phyloP scores from a whole-genome alignment of 2,113 vertebrate genomes.

The Nothobranchius furzeri region DNA sequence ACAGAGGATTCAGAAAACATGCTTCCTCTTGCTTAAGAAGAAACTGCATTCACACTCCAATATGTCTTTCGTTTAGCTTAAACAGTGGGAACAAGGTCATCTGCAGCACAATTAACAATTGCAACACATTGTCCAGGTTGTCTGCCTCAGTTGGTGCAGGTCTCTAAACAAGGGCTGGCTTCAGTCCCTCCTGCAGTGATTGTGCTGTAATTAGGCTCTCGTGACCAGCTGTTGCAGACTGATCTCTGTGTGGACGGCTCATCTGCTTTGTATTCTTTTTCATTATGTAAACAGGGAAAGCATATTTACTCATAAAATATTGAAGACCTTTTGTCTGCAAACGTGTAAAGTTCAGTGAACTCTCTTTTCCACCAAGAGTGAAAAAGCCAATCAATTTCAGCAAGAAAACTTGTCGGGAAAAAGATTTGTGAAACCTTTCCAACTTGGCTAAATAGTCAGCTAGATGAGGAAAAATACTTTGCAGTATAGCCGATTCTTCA shows the following conservation, averaged over 20 bases:
- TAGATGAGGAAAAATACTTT: not conserved
- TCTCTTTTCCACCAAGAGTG: conserved; percentile 1
- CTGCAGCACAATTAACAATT: conserved; percentile 4
- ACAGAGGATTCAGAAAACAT: conserved; percentile 4
- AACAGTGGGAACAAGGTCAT: conserved; percentile 24
- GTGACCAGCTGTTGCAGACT: conserved; percentile 59
- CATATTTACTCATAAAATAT: conserved; percentile 42
- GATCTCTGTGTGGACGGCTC: conserved; percentile 45
- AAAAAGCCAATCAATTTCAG: conserved; percentile 13
- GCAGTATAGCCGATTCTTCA: no score
- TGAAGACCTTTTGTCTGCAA: conserved; percentile 35
- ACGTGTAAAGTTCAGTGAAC: conserved; percentile 14
- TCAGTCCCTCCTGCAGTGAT: conserved; percentile 42
- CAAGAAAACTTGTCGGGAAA: not conserved
- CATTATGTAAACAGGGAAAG: conserved; percentile 43
- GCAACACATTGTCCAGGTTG: conserved; percentile 20
- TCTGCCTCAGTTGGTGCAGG: conserved; percentile 47
- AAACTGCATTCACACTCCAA: not conserved
- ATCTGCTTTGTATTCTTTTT: conserved; percentile 49
- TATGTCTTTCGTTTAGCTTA: no score
- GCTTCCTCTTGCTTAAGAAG: conserved; percentile 2
- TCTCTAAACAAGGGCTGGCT: conserved; percentile 20
- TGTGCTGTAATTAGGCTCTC: conserved; percentile 58
- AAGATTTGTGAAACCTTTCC: not conserved
- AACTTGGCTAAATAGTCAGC: not conserved